Percentiles rank a stretch among this genome's conserved stretches.
Evolutionary conservation across 2,888 invertebrate species (phyloP).

Genomic region (Melipona bicolor): DNA sequence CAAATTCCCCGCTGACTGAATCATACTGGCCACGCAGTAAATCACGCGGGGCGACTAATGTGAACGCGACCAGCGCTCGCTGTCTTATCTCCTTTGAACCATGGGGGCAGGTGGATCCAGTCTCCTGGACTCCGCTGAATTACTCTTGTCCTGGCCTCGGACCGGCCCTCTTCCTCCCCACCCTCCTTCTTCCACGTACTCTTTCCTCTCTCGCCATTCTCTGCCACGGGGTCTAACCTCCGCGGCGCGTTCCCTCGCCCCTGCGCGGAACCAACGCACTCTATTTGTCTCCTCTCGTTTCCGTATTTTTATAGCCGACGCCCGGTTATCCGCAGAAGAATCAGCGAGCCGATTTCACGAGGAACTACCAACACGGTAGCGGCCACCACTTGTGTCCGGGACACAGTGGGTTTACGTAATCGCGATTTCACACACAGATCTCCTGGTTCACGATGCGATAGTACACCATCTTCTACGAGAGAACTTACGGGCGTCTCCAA

Average conservation of each 20-base stretch:
- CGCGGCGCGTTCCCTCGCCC: conserved; percentile 9
- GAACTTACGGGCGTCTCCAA: conserved; percentile 11
- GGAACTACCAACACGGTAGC: conserved; percentile 16
- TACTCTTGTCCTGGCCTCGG: conserved; percentile 56
- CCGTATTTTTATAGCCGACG: conserved; percentile 57
- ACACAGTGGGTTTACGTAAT: conserved; percentile 41
- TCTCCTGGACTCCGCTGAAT: conserved; percentile 63
- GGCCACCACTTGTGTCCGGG: conserved; percentile 20
- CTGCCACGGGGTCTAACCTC: conserved; percentile 24
- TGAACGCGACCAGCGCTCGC: conserved; percentile 79
- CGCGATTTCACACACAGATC: conserved; percentile 2
- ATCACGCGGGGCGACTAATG: conserved; percentile 83
- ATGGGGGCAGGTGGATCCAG: conserved; percentile 81
- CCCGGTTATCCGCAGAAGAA: conserved; percentile 31
- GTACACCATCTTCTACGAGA: background rate
- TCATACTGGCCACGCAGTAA: conserved; percentile 83
- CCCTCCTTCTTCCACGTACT: background rate
- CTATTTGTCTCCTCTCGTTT: conserved; percentile 55
- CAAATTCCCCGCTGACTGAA: conserved; percentile 84
- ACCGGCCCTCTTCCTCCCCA: conserved; percentile 23
- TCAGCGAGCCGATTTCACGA: conserved; percentile 37
- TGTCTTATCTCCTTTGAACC: conserved; percentile 80
- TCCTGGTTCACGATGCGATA: background rate
- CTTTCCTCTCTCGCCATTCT: background rate
- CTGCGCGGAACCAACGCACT: conserved; percentile 30